Evolutionary conservation across 2,113 vertebrate species (phyloP), one percentile per base, ranked within the genome.

Genomic region (Vireo altiloquus): DNA sequence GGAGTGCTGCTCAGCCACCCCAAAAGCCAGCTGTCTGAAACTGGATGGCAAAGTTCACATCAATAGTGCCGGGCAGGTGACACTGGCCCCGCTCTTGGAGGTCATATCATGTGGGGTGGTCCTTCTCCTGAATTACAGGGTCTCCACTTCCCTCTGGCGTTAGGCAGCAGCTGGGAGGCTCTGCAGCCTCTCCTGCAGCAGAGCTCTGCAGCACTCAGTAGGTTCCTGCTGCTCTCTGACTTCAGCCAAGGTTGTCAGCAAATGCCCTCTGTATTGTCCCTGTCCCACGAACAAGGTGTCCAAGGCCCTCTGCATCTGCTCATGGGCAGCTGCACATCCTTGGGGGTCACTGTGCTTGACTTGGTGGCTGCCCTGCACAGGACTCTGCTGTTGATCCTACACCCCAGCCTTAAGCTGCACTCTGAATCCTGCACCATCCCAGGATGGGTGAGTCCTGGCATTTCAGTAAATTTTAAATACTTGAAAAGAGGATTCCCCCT

Each of bases 1-100:
- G 39, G 98, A 99, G 89, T 98, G 98, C 97, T 99, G 98, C 92
- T 97, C 89, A 4, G 97, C 98, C 11, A 97, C 77, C 2, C 59
- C 33, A 4, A 88, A 83, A 19, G 50, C 27, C 18, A 98, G 98
- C 87, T 99, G 98, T 72, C 97, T 99, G 28, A 95, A 91, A 72
- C 87, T 98, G 89, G 98, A 98, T 0, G 98, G 98, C 46, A 98
- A 96, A 10, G 44, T 98, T 47, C 98, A 98, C 5, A 42, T 98
- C 61, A 98, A 27, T 3, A 80, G 80, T 0, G 97, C 97, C n/a
- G 81, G 91, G 68, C 74, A 85, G 74, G 79, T 84, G 37, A 65
- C 83, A 27, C 77, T 52, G 42, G 42, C 40, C 27, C 86, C 15
- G 0, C 31, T 92, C 40, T 3, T 94, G 64, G 66, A 94, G 52